Evolutionary conservation across 2,797 vertebrate species (phyloP).

Genomic region (Taeniopygia guttata): DNA sequence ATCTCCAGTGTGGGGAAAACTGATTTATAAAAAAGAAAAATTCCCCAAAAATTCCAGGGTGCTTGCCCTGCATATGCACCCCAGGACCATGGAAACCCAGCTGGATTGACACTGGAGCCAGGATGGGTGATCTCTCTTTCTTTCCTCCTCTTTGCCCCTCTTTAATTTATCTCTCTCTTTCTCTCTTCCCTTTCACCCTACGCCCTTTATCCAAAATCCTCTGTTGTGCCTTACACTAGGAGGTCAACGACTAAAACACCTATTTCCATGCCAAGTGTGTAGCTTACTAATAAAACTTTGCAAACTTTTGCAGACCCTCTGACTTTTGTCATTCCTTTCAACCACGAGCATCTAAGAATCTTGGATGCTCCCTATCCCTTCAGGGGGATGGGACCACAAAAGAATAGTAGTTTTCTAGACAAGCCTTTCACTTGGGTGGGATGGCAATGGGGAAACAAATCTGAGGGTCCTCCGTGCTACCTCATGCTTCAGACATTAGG

Average conservation of each 20-base stretch:
- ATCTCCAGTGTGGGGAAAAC: neutral
- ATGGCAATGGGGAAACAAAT: neutral
- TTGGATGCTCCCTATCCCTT: neutral
- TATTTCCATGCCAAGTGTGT: neutral
- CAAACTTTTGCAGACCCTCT: neutral
- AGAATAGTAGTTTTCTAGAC: neutral
- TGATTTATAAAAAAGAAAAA: neutral
- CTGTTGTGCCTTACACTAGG: neutral
- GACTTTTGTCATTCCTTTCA: neutral
- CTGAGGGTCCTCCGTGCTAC: rapidly evolving
- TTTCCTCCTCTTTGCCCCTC: neutral
- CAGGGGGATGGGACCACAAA: neutral
- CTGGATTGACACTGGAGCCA: neutral
- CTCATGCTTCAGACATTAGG: neutral
- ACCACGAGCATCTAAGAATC: rapidly evolving
- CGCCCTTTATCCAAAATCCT: rapidly evolving
- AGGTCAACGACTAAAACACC: neutral
- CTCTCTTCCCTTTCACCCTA: neutral
- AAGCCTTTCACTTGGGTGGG: neutral
- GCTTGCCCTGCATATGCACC: neutral
- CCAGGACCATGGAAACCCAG: neutral
- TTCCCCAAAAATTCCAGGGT: neutral
- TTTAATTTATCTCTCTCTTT: neutral
- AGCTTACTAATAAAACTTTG: neutral
- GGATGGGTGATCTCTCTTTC: neutral